Evolutionary conservation across 2,888 invertebrate species (phyloP), one percentile per base, ranked within the genome.

Genomic region (Sinohyriopsis cumingii): DNA sequence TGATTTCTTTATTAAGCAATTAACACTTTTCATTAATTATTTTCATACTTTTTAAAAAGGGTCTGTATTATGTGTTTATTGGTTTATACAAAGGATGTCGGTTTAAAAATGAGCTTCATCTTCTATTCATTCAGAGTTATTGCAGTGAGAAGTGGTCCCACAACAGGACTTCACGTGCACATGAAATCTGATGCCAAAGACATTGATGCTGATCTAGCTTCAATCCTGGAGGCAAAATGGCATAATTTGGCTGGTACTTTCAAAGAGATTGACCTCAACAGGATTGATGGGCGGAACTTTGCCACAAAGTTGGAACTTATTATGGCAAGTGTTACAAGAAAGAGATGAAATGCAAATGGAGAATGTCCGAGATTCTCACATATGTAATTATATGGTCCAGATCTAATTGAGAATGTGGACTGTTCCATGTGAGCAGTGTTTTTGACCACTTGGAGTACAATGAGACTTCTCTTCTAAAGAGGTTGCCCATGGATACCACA

Each of bases 241-340:
- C 95, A 96, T 87, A 95, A 97, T 90, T 92, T 97, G 1, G 96
- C 96, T n/a, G 96, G 96, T 33, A 94, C 95, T 64, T 97, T 96
- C 90, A 86, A 89, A 71, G 88, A 90, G 71, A 95, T 95, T 24
- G 93, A 95, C 82, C 93, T 97, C 89, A 96, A 97, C 78, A 96
- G 96, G 90, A 95, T 98, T 93, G 97, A 98, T 89, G 98, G 98
- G 65, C 95, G 95, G 87, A 98, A 97, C 91, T 97, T 98, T 89
- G 92, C 97, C 9, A 97, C 96, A 87, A 98, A 98, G 92, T 96
- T 98, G 94, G 98, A 98, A 91, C 92, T 97, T 82, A 92, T 98
- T 7, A 97, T 98, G 97, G 97, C 97, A 20, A 73, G 76, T 70
- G 72, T 73, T 22, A 68, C 73, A 59, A 69, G 66, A 54, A 75